Base-by-base conservation (phyloP, 2,113 vertebrate species). In the Esox niger region DNA sequence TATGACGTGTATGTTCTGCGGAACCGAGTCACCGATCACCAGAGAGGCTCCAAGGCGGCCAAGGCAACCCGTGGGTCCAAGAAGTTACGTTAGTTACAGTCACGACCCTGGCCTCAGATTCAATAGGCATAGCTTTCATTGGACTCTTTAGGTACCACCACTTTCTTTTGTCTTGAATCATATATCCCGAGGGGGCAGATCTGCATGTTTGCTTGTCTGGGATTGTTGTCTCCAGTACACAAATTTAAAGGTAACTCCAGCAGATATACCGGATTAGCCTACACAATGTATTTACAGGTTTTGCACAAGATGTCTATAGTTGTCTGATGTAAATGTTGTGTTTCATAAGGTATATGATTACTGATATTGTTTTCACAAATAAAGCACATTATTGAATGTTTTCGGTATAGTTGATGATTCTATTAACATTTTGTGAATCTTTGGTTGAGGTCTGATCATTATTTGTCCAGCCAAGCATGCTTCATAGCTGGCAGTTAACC, bases 1-100 rank as follows among this genome's bases (percentile, higher is more conserved):
- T 98, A 99, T 0, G 96, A 98, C 83, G 95, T 99, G 84, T 91
- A 94, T 0, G 93, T 99, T 62, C 93, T 99, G 46, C 86, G 95
- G 1, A 99, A 99, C 79, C 92, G 97, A 0, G 94, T 98, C 69
- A 97, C 84, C 0, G 96, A 99, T 77, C 96, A 99, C 75, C 96
- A 98, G 90, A 94, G 95, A 77, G 92, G 82, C 73, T 87, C 95
- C 88, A 98, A 92, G 87, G 91, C 78, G 0, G 68, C 75, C n/a
- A 93, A 93, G 84, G 81, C 79, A 3, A 33, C 87, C 38, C 80
- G 86, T 3, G 70, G 81, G 15, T 84, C 79, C 59, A 90, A 90
- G 66, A 52, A 52, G 47, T 23, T 43, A 43, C 38, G 38, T 17
- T 43, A 43, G 76, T 69, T 88, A 2, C 1, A 9, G 3, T 3